Conservation (phyloP, 1,140 invertebrate genomes). For the Hyles euphorbiae region DNA sequence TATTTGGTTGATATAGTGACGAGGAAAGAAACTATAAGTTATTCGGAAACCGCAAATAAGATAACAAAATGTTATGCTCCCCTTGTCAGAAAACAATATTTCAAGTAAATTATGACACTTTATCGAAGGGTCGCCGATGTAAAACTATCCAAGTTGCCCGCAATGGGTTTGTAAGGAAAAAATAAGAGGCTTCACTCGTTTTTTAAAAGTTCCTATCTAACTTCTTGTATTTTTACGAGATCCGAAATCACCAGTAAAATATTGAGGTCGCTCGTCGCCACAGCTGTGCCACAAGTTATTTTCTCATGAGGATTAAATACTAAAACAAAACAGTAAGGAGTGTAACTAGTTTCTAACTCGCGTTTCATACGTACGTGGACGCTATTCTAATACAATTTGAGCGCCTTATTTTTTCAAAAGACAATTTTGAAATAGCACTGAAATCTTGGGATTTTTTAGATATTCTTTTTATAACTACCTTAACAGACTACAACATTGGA, state of each 20-base stretch:
- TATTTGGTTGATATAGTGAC: constrained; percentile 7
- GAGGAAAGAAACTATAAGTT: constrained; percentile 30
- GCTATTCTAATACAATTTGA: constrained; percentile 2
- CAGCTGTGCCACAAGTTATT: constrained; percentile 36
- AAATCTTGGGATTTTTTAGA: too few relatives aligned
- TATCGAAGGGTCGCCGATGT: constrained; percentile 56
- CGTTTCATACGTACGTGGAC: constrained; percentile 4
- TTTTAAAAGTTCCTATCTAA: constrained; percentile 51
- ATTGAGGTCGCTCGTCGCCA: constrained; percentile 24
- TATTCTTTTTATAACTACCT: too few relatives aligned
- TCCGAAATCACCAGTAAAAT: constrained; percentile 44
- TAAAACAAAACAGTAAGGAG: constrained; percentile 4
- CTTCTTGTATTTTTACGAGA: constrained; percentile 38
- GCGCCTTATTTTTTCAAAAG: too few relatives aligned
- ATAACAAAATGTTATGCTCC: constrained; percentile 43
- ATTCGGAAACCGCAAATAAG: constrained; percentile 43
- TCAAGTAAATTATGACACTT: constrained; percentile 60
- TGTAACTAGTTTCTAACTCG: constrained; percentile 8
- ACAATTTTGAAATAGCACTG: too few relatives aligned
- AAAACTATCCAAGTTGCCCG: constrained; percentile 52
- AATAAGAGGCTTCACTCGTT: constrained; percentile 37
- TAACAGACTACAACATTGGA: background rate
- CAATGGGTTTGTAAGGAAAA: constrained; percentile 48
- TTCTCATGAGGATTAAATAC: constrained; percentile 33
- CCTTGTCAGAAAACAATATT: constrained; percentile 49